Evolutionary conservation across 2,888 invertebrate genomes (phyloP), one percentile per base, ranked within the genome.

Genomic region (Agrotis ipsilon): DNA sequence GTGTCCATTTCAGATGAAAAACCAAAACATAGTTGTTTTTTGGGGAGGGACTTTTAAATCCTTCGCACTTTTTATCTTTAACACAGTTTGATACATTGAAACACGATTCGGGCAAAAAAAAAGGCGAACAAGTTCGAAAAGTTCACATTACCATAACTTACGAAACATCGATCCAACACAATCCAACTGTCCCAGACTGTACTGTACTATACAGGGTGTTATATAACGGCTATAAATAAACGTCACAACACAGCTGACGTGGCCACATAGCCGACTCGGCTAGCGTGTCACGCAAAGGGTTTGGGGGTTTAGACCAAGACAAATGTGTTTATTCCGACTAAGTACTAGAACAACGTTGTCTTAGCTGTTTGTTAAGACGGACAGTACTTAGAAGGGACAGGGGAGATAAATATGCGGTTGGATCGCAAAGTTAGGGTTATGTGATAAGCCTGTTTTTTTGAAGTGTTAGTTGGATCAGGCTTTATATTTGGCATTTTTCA

Each of bases 231-330:
- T 78, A 87, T 87, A 87, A 86, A 87, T 87, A 87, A 71, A 75
- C 72, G 83, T 85, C 85, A 84, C 71, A 79, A 72, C 79, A 77
- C 80, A 79, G 75, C 80, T 87, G 86, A 83, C 85, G 80, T 70
- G 73, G 73, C 80, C 81, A 77, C 83, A 83, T 79, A 78, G 83
- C 75, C 63, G 65, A 78, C 77, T 81, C 78, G 78, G 83, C 85
- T 85, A 66, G 74, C 75, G 62, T 84, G 87, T 84, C 86, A 84
- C 81, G 85, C 84, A 68, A 84, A 88, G 87, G 84, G 86, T 85
- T 82, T 73, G 65, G 80, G 82, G 85, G 72, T 80, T 80, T 72
- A 66, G 78, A 77, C 82, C 84, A 86, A 86, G 86, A 86, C 78
- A 82, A 85, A 85, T 85, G 84, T 86, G 86, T 85, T 83, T 85